Base-by-base conservation (phyloP, 2,113 vertebrate species). In the Danionella cerebrum region DNA sequence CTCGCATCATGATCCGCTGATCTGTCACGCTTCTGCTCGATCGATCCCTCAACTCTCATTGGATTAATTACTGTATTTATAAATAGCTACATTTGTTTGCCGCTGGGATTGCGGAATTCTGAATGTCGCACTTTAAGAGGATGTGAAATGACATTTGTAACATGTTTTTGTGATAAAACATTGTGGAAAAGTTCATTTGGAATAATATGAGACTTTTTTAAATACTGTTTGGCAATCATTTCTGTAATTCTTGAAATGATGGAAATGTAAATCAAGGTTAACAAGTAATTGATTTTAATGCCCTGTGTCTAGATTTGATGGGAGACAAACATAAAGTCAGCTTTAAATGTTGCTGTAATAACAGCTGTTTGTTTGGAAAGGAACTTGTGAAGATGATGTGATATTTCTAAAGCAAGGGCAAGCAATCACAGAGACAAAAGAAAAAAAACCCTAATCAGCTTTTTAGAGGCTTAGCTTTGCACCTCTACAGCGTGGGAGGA, bases 51-150 rank as follows among this genome's bases (percentile, higher is more conserved):
- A 8, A 24, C 12, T 35, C 60, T 64, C 60, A 64, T 64, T 5
- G 60, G 60, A 64, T 64, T 64, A 64, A 64, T 64, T 64, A 64
- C 35, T 3, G 13, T 5, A 8, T 31, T 44, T 64, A 64, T 64
- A 22, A 24, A 24, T 50, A 48, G 60, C 12, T 4, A 8, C 2
- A 11, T n/a, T 63, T 64, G 44, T 47, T 13, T 10, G 25, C n/a
- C 3, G 44, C 42, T 22, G 16, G 4, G 27, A 16, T 48, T 48
- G 44, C 24, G 29, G 35, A 33, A 62, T 33, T 45, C 44, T 19
- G 21, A 3, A 33, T 24, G n/a, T 47, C 14, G 45, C 10, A 5
- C 33, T 48, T 16, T 10, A 42, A 59, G 55, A 9, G 7, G 11
- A 58, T 36, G 41, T 25, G 12, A 63, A 63, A 57, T 57, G 53